Evolutionary conservation across 2,113 vertebrate species (phyloP), one percentile per base, ranked within the genome.

Genomic region (Burhinus oedicnemus): DNA sequence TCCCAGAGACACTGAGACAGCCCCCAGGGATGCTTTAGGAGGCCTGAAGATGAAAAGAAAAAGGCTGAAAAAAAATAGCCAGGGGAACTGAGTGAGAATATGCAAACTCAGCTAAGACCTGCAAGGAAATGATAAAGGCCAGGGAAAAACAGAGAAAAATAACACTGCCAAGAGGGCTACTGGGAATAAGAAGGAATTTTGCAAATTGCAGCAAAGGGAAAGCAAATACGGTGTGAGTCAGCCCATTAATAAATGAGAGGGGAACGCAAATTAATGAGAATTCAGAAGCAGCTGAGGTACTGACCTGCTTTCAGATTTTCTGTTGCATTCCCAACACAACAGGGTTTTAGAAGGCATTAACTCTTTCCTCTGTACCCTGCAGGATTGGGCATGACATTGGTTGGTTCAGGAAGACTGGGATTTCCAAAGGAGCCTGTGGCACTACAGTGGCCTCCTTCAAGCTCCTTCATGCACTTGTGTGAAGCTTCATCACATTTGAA

Each of bases 131-230:
- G 13, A 96, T 91, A 95, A 92, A 95, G 81, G 78, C 95, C 89
- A 94, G 96, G 82, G 93, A 83, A 93, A 97, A 97, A 68, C 77
- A 83, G 84, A 94, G 96, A 92, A 92, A 95, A 97, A 89, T 94
- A 95, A 93, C 82, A 82, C 94, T 97, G 93, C 93, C 96, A 97
- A 95, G 94, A 95, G 83, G 81, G 49, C 97, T 95, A 87, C 75
- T 91, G 97, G 96, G 96, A 97, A 96, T 97, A 93, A 87, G 87
- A 97, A 96, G 78, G 97, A 97, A 97, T 97, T 96, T 89, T 93
- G 89, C 87, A 95, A 95, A 95, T 96, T 93, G 94, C 87, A 95
- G 95, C 95, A 94, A 91, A 93, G 93, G 93, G 91, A 97, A 96
- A 95, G 95, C 83, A 96, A 97, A 95, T 95, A 89, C 55, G 93